A percentile compares a stretch with the other conserved stretches of the same genome.
These are phyloP conservation scores for Cydia strobilella DNA, from an alignment of 1,140 invertebrate species.

Conservation along the genomic window DNA sequence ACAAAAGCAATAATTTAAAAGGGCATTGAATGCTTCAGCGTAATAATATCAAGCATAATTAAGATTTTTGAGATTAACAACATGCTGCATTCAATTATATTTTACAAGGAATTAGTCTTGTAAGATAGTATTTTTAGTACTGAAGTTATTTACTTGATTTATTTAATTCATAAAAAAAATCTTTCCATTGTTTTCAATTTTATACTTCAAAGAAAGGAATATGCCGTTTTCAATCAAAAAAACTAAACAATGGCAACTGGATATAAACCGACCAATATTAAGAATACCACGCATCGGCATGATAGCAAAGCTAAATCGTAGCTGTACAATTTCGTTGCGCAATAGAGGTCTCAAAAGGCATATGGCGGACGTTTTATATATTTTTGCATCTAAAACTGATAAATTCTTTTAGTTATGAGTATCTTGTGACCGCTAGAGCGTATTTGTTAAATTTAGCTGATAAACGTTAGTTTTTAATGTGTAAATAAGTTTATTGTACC, in stretches of 20 bases:
- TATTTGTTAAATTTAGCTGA: conserved; percentile 79
- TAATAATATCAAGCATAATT: no score
- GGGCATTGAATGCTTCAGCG: no score
- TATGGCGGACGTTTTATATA: conserved; percentile 81
- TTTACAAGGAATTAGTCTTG: neutral
- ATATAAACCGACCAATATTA: conserved; percentile 61
- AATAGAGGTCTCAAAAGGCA: conserved; percentile 78
- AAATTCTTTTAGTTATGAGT: conserved; percentile 81
- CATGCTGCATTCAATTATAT: neutral
- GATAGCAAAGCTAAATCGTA: neutral
- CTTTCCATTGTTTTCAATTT: neutral
- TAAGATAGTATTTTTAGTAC: neutral
- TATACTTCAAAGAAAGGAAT: conserved; percentile 21
- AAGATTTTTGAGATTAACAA: neutral
- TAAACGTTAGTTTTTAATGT: conserved; percentile 79
- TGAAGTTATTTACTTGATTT: neutral
- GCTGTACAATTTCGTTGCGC: conserved; percentile 51
- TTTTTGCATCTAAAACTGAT: conserved; percentile 81
- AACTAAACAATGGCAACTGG: conserved; percentile 65
- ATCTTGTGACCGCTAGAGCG: conserved; percentile 77
- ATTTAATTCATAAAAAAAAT: neutral
- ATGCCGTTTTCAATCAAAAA: conserved; percentile 38
- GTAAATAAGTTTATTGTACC: conserved; percentile 79
- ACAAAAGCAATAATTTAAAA: no score
- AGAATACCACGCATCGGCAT: conserved; percentile 35